phyloP scores from a whole-genome alignment of 1,140 invertebrate species.

The Ceratitis capitata region DNA sequence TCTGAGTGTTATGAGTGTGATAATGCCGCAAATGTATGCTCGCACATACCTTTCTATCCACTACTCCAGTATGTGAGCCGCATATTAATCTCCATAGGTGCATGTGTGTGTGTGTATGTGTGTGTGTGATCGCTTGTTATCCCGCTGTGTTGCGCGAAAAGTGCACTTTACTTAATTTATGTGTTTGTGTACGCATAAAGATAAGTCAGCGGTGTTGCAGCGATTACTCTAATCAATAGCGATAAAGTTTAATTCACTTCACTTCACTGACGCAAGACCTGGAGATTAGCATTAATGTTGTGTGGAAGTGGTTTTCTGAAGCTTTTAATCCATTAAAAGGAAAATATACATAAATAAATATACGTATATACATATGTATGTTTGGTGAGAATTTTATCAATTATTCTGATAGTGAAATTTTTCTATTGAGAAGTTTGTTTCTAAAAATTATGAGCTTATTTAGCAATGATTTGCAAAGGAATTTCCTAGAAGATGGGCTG shows the following conservation, averaged over 20 bases:
- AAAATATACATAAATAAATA: too few species aligned
- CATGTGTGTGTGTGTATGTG: background rate
- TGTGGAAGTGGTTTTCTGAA: background rate
- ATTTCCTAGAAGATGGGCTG: too few species aligned
- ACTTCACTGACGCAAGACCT: background rate
- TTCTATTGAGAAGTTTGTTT: too few species aligned
- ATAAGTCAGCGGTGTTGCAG: background rate
- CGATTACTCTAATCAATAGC: conserved; percentile 11
- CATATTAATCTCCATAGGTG: too few species aligned
- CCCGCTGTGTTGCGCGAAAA: conserved; percentile 11
- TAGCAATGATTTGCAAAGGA: too few species aligned
- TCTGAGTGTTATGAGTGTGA: too few species aligned
- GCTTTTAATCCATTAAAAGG: background rate
- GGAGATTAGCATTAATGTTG: background rate
- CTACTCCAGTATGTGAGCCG: background rate
- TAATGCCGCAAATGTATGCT: background rate
- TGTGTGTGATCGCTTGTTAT: background rate
- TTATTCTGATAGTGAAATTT: too few species aligned
- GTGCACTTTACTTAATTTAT: conserved; percentile 17
- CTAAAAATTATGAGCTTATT: too few species aligned
- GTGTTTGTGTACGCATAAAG: conserved; percentile 22
- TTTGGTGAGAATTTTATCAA: too few species aligned
- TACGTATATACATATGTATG: too few species aligned
- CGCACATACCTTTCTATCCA: background rate
- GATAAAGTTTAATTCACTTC: conserved; percentile 11